Percentiles rank a stretch among this genome's conserved stretches.
These are phyloP conservation scores for Drosophila arawakana DNA, from an alignment of 1,140 invertebrate genomes.

Conservation along the genomic window DNA sequence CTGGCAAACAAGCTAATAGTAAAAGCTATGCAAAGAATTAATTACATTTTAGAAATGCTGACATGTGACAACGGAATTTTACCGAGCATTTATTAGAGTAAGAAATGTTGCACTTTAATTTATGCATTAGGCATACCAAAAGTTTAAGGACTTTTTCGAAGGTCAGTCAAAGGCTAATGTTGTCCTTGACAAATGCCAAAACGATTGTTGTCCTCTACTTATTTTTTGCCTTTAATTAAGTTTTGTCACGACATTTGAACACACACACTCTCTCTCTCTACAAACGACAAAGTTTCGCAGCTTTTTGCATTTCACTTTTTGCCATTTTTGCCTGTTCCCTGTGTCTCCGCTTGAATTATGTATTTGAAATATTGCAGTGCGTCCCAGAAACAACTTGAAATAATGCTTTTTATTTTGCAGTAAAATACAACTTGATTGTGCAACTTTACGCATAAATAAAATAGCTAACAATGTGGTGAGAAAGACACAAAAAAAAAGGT, in stretches of 20 bases:
- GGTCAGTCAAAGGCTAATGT: slow-evolving; percentile 24
- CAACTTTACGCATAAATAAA: slow-evolving; percentile 59
- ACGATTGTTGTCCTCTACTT: slow-evolving; percentile 8
- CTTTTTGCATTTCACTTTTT: slow-evolving; percentile 26
- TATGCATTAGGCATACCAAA: neutral
- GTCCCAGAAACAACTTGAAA: slow-evolving; percentile 29
- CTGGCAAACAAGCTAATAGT: slow-evolving; percentile 7
- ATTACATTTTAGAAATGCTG: slow-evolving; percentile 21
- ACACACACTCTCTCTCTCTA: slow-evolving; percentile 10
- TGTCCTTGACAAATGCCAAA: slow-evolving; percentile 18
- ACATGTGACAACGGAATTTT: neutral
- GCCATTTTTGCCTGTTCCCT: neutral
- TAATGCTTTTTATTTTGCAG: slow-evolving; percentile 55
- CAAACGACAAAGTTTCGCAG: slow-evolving; percentile 32
- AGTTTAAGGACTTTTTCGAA: slow-evolving; percentile 13
- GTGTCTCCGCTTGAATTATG: slow-evolving; percentile 26
- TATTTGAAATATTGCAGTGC: slow-evolving; percentile 40
- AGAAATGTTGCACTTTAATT: neutral
- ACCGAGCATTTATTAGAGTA: neutral
- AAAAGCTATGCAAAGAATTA: slow-evolving; percentile 4
- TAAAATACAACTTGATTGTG: slow-evolving; percentile 53
- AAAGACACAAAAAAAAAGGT: slow-evolving; percentile 41
- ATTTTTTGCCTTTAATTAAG: slow-evolving; percentile 36
- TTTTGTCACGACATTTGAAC: slow-evolving; percentile 49
- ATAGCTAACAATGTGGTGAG: slow-evolving; percentile 52